Percentiles rank a stretch among this genome's conserved stretches.
Evolutionary conservation across 2,113 vertebrate genomes (phyloP).

Genomic region (Steatornis caripensis): DNA sequence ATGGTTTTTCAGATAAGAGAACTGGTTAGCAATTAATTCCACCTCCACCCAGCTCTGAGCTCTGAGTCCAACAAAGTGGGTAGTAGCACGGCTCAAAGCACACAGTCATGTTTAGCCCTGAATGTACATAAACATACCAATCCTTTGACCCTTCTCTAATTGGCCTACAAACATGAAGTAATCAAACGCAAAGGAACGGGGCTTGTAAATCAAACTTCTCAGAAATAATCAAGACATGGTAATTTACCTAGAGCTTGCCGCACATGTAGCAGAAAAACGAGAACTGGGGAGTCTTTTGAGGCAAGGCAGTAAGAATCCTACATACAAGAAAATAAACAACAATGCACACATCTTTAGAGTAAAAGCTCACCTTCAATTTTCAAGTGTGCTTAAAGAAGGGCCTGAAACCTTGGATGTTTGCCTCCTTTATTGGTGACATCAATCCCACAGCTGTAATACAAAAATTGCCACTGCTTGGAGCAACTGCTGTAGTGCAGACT

Average conservation of each 20-base stretch:
- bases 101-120: neutral
- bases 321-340: neutral
- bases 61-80: neutral
- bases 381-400: neutral
- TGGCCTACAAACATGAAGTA: neutral
- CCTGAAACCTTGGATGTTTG: neutral
- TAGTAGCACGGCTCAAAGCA: neutral
- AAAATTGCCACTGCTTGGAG: neutral
- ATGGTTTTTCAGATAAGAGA: constrained; percentile 25
- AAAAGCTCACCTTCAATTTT: neutral
- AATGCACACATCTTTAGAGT: neutral
- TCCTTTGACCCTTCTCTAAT: neutral
- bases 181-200: neutral
- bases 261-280: neutral
- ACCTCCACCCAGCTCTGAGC: neutral
- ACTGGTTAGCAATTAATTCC: neutral
- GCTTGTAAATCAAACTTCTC: neutral
- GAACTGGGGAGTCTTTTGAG: neutral
- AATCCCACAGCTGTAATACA: neutral
- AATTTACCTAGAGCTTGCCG: neutral
- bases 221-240: neutral
- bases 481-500: neutral
- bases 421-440: neutral
- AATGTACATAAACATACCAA: neutral
- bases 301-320: neutral